Evolutionary conservation across 2,797 vertebrate genomes (phyloP).

Genomic region (Nyctalus aviator): DNA sequence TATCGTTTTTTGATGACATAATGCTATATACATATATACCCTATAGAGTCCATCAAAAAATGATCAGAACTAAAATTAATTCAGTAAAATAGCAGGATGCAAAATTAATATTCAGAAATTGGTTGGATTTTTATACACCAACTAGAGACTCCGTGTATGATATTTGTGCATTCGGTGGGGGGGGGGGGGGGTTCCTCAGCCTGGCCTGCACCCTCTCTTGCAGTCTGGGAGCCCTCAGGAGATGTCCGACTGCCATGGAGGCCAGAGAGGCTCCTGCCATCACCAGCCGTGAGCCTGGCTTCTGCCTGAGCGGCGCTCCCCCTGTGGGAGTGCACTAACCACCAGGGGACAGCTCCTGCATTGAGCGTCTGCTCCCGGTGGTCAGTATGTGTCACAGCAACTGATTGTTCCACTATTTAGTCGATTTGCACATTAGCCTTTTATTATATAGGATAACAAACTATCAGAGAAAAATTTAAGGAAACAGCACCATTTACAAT

Average conservation of each 20-base stretch:
- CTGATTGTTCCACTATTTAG: accelerated
- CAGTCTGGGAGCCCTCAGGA: accelerated
- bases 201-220: too few species aligned
- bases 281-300: accelerated
- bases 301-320: too few species aligned
- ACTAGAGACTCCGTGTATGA: neutral
- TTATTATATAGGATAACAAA: neutral
- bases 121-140: neutral
- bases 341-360: too few species aligned
- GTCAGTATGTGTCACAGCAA: too few species aligned
- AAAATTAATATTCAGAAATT: neutral
- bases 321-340: too few species aligned
- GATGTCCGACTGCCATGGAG: too few species aligned
- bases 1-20: neutral
- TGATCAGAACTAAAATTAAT: neutral
- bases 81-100: neutral
- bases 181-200: too few species aligned
- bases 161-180: too few species aligned
- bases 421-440: too few species aligned
- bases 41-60: neutral
- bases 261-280: too few species aligned
- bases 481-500: neutral
- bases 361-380: too few species aligned
- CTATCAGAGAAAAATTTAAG: neutral
- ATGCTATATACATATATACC: neutral